Evolutionary conservation across 2,888 invertebrate genomes (phyloP).

Genomic region (Cheilosia vernalis): DNA sequence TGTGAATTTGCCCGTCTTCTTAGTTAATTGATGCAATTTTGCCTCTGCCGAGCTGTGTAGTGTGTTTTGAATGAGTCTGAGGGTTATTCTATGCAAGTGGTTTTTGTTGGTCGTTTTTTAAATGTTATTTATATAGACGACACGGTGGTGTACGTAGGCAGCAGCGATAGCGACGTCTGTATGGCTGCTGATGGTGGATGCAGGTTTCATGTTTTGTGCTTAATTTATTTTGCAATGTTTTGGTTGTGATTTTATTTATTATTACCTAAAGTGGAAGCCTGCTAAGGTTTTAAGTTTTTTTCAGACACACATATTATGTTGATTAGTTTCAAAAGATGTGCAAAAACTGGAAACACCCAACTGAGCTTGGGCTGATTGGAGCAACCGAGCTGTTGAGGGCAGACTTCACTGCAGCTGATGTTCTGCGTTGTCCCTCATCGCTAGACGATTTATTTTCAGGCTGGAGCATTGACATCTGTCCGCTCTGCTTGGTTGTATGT

Average conservation of each 20-base stretch:
- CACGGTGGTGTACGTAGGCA: slow-evolving; percentile 1
- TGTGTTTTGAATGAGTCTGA: slow-evolving; percentile 66
- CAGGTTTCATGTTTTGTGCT: slow-evolving; percentile 52
- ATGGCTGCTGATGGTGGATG: slow-evolving; percentile 53
- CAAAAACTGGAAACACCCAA: no score
- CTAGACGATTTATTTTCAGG: no score
- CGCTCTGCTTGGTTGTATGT: no score
- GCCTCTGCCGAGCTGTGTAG: slow-evolving; percentile 34
- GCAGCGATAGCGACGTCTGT: slow-evolving; percentile 36
- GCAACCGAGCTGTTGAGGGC: no score
- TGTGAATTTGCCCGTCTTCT: slow-evolving; percentile 70
- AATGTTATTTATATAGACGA: slow-evolving; percentile 48
- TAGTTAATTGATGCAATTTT: slow-evolving; percentile 67
- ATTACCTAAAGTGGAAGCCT: no score
- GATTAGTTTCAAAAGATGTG: no score
- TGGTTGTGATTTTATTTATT: slow-evolving; percentile 24
- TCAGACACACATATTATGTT: no score
- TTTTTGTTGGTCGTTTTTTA: slow-evolving; percentile 30
- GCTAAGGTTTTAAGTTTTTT: not conserved
- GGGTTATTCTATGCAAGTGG: slow-evolving; percentile 48
- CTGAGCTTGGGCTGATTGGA: no score
- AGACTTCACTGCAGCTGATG: no score
- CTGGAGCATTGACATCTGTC: no score
- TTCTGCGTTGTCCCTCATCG: no score
- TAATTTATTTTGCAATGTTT: slow-evolving; percentile 63